Conservation (phyloP, 2,888 invertebrate species). For the Drosophila vallismaia region DNA sequence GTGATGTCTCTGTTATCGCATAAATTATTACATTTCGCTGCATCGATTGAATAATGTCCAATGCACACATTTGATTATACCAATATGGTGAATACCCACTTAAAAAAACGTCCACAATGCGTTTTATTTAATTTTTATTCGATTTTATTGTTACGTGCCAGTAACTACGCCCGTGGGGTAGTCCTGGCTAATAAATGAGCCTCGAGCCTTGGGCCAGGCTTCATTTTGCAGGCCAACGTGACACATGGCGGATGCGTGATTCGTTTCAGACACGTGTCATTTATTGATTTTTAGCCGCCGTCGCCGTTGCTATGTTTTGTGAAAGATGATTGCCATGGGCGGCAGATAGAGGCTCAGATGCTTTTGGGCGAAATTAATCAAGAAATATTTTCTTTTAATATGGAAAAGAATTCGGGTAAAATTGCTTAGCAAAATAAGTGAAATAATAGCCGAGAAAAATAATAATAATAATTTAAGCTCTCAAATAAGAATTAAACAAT, state of each 20-base stretch:
- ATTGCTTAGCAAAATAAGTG: neutral
- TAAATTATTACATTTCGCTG: conserved; percentile 41
- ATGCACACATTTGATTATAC: conserved; percentile 48
- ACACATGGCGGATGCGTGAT: conserved; percentile 43
- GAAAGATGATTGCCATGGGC: conserved; percentile 20
- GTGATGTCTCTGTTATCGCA: conserved; percentile 26
- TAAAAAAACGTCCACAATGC: conserved; percentile 35
- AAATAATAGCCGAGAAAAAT: neutral
- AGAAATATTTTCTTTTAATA: conserved; percentile 26
- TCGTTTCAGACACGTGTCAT: conserved; percentile 35
- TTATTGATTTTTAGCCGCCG: conserved; percentile 35
- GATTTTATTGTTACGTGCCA: conserved; percentile 31
- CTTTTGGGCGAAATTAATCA: conserved; percentile 34
- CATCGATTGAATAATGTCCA: conserved; percentile 42
- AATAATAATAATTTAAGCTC: no score
- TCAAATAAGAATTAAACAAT: neutral
- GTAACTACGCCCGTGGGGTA: conserved; percentile 11
- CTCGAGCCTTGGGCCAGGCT: conserved; percentile 7
- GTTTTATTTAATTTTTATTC: conserved; percentile 39
- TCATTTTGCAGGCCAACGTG: conserved; percentile 19
- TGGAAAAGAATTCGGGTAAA: conserved; percentile 3
- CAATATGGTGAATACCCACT: conserved; percentile 45
- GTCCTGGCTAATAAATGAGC: conserved; percentile 29
- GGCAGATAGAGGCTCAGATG: conserved; percentile 21
- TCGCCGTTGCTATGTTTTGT: conserved; percentile 14